These are phyloP conservation scores for Spheniscus mendiculus DNA, from an alignment of 2,113 vertebrate genomes.

Conservation along the genomic window DNA sequence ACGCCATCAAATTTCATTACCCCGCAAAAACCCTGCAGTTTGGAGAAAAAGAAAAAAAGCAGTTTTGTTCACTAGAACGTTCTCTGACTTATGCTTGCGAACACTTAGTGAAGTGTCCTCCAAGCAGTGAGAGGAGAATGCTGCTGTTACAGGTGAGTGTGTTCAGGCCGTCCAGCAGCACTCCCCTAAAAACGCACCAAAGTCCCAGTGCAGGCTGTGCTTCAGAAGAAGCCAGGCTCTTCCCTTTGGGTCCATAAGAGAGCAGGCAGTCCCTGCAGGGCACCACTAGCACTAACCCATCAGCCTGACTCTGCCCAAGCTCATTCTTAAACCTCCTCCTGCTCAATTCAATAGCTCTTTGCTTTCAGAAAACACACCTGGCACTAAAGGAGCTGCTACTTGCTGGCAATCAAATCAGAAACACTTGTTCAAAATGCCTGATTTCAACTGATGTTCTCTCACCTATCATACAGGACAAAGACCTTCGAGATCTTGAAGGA, in stretches of 20 bases:
- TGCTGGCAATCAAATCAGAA: not conserved
- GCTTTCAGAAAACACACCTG: not conserved
- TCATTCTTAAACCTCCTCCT: not conserved
- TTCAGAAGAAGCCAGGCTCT: not conserved
- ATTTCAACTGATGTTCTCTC: not conserved
- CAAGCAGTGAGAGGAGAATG: not conserved
- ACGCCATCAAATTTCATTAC: not conserved
- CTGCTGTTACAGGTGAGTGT: not conserved
- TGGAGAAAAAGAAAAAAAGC: not conserved
- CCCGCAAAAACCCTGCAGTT: not conserved
- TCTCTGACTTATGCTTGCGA: not conserved
- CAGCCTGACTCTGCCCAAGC: not conserved
- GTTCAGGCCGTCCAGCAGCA: not conserved
- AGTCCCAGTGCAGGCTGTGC: not conserved
- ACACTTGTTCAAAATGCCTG: not conserved
- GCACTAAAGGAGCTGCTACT: not conserved
- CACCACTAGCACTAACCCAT: not conserved
- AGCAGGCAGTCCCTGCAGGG: not conserved
- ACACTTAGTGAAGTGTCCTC: not conserved
- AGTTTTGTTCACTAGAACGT: not conserved
- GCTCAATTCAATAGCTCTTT: not conserved
- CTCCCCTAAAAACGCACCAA: rapidly evolving
- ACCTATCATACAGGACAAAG: not conserved
- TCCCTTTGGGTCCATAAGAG: rapidly evolving
- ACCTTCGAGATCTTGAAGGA: not conserved